Evolutionary conservation across 2,797 vertebrate genomes (phyloP), one percentile per base, ranked within the genome.

Genomic region (Lerista edwardsae): DNA sequence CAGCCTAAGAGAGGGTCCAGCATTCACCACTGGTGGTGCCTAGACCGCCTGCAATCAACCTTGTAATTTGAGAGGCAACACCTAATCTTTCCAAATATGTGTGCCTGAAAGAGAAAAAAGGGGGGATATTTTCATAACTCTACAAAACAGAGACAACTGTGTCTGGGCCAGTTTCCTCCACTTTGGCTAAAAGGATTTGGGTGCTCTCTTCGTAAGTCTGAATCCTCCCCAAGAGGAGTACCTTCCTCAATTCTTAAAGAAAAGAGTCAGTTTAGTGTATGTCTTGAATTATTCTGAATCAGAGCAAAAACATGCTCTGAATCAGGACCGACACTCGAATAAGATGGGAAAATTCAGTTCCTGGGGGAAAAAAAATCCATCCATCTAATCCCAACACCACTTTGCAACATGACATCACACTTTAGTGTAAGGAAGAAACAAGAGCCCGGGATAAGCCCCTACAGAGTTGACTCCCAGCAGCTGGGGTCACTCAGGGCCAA

Each of bases 1-100:
- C 89, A 27, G 31, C 87, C 69, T 83, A 85, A 55, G 6, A 80
- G 87, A 87, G 72, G 80, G n/a, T 92, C 86, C 94, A 61, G 55
- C 27, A 51, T 74, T 64, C 80, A 25, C 10, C 6, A 36, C 79
- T n/a, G n/a, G n/a, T 87, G 68, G 84, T 84, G 93, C 91, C 89
- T 91, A 90, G 83, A 93, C 93, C 92, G 91, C 91, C 81, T 93
- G 94, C 90, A 90, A 88, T 93, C 91, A 94, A 85, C 89, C 93
- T 91, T 93, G 95, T 94, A 96, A 96, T 91, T 87, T 78, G 95
- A 96, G 95, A 95, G 87, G 91, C 92, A 91, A 94, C 95, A 95
- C 94, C 94, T 95, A 94, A 95, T 95, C 94, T 96, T 91, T 84
- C 95, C 96, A 95, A 95, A 94, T 95, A 94, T 88, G 92, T 91